Base-by-base conservation (phyloP, 1,140 invertebrate species). In the Danaus melanippus region DNA sequence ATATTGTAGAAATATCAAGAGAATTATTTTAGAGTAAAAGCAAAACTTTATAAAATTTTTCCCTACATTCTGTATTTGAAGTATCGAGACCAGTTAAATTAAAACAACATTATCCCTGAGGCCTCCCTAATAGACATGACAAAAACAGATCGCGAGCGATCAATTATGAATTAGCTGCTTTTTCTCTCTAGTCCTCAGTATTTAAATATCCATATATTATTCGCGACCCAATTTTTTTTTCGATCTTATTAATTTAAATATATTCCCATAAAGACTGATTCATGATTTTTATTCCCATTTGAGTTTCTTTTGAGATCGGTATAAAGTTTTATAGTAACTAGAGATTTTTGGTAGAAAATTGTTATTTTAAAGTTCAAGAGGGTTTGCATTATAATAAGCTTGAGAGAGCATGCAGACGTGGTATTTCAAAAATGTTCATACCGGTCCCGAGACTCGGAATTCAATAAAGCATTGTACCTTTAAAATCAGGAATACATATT, bases 111-210 rank as follows among this genome's bases (percentile, higher is more conserved):
- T 58, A 55, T 47, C 55, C 45, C 43, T 21, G 46, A 50, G 11
- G 17, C 48, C n/a, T 51, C 43, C 50, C 17, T 59, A 63, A 63
- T 63, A 52, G 61, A 63, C 50, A 53, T 63, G 61, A 59, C 61
- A 59, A 11, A 56, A 55, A 56, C 61, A 63, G 61, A 50, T 47
- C 45, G 42, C 32, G 40, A 42, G 56, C 45, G 52, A 50, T 59
- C 57, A 52, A 59, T 59, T 59, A 59, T 59, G 52, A 54, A 59
- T 59, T 58, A 53, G 17, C 45, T 53, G 44, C 44, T 17, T 12
- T 43, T 53, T 54, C 46, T 43, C 40, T 53, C 46, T 47, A 42
- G 21, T 59, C 41, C 50, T 50, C 10, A 32, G 21, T 32, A 32
- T 32, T 32, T 32, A 32, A 32, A 32, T 32, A 32, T 32, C 2